Evolutionary conservation across 1,140 invertebrate species (phyloP).

Genomic region (Homalodisca vitripennis): DNA sequence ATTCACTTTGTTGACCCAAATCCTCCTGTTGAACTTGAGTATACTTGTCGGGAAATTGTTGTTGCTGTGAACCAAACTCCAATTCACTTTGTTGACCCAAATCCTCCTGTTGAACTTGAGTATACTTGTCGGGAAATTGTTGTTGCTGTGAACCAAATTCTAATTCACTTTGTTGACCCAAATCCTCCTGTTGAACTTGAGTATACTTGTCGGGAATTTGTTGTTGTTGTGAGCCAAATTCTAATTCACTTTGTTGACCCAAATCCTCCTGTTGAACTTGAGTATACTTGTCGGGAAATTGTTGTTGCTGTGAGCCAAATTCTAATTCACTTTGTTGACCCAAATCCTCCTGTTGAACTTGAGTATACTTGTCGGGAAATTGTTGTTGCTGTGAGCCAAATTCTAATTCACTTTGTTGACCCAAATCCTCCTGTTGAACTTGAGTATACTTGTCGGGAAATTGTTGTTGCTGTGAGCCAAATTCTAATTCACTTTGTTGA

Average conservation of each 20-base stretch:
- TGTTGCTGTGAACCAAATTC: neutral
- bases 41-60: neutral
- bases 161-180: neutral
- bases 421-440: conserved; percentile 25
- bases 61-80: neutral
- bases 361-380: conserved; percentile 10
- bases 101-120: neutral
- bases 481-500: conserved; percentile 30
- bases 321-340: neutral
- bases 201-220: neutral
- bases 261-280: neutral
- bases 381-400: conserved; percentile 13
- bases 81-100: neutral
- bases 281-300: neutral
- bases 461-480: conserved; percentile 39
- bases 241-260: neutral
- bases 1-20: neutral
- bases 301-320: conserved; percentile 1
- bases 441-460: neutral
- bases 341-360: neutral
- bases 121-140: neutral
- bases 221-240: neutral
- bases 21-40: neutral
- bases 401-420: conserved; percentile 29
- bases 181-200: neutral